Conservation (phyloP, 1,140 invertebrate species). For the Drosophila tristis region DNA sequence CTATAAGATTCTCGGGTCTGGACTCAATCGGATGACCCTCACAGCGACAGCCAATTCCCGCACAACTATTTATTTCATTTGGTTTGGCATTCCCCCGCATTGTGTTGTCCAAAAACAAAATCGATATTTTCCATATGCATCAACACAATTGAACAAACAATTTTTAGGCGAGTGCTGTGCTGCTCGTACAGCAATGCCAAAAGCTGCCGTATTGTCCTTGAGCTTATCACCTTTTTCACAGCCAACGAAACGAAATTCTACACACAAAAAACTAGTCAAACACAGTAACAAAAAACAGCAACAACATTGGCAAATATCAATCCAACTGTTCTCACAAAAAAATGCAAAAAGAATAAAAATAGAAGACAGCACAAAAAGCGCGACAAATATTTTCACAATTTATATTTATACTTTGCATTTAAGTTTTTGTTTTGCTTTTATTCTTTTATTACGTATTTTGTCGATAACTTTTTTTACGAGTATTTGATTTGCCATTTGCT, state of each 20-base stretch:
- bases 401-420: conserved; percentile 19
- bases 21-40: too few species aligned
- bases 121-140: conserved; percentile 68
- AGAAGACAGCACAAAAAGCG: conserved; percentile 30
- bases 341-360: conserved; percentile 21
- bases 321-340: conserved; percentile 51
- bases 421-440: conserved; percentile 12
- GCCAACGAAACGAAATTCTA: conserved; percentile 47
- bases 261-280: conserved; percentile 48
- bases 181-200: conserved; percentile 56
- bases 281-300: conserved; percentile 2
- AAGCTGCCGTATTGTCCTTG: conserved; percentile 66
- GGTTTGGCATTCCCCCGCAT: conserved; percentile 30
- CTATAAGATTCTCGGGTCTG: too few species aligned
- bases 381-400: conserved; percentile 44
- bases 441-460: conserved; percentile 15
- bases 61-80: conserved; percentile 15
- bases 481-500: conserved; percentile 11
- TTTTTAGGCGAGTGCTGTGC: conserved; percentile 40
- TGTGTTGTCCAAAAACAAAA: conserved; percentile 61
- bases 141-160: conserved; percentile 74
- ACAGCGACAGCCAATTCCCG: conserved; percentile 1
- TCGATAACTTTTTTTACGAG: too few species aligned
- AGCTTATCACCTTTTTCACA: conserved; percentile 74
- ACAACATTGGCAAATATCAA: conserved; percentile 52